Evolutionary conservation across 2,888 invertebrate species (phyloP).

Genomic region (Coenonympha glycerion): DNA sequence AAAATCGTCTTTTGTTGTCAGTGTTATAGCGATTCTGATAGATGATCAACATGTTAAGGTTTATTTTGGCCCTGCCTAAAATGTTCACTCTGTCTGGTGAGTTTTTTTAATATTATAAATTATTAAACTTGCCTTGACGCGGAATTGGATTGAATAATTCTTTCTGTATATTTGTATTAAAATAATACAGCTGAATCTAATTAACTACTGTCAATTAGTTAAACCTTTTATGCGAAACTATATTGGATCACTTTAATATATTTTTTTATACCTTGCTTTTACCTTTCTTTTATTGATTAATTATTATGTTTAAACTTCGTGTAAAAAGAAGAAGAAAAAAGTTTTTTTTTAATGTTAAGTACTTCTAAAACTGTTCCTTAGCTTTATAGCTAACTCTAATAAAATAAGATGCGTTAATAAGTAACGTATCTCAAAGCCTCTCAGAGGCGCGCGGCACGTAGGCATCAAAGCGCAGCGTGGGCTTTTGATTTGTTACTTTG

Average conservation of each 20-base stretch:
- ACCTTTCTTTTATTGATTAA: neutral
- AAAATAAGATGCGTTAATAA: neutral
- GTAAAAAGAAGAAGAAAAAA: neutral
- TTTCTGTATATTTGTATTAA: too few relatives aligned
- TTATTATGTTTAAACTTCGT: neutral
- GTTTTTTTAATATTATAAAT: neutral
- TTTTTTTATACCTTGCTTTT: neutral
- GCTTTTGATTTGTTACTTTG: neutral
- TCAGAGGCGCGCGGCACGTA: neutral
- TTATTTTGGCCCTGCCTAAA: neutral
- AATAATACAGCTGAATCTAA: too few relatives aligned
- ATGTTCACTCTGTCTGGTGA: neutral
- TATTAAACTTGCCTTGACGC: too few relatives aligned
- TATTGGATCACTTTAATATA: too few relatives aligned
- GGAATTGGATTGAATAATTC: too few relatives aligned
- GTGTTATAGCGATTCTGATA: neutral
- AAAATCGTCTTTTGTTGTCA: neutral
- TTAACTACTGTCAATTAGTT: too few relatives aligned
- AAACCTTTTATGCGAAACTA: too few relatives aligned
- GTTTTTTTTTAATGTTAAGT: too few relatives aligned
- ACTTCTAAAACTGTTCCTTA: neutral
- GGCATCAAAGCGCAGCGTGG: neutral
- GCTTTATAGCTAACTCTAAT: neutral
- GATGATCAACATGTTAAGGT: neutral
- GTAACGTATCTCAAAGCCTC: conserved; percentile 2